phyloP scores from a whole-genome alignment of 2,888 invertebrate genomes.

The Acholoe squamosa region DNA sequence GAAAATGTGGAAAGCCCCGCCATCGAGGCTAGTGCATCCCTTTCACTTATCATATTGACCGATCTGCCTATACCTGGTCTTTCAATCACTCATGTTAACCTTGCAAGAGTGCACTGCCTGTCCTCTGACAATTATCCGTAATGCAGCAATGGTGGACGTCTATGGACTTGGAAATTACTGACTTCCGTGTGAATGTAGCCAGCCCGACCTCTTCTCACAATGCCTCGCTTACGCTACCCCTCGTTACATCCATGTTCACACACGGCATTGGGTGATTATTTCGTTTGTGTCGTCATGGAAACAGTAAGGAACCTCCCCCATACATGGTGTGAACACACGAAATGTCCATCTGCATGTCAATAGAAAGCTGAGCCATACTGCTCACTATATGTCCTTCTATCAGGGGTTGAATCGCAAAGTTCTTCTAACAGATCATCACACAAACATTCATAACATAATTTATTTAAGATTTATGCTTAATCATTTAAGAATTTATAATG shows the following conservation, averaged over 20 bases:
- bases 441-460: no score
- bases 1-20: no score
- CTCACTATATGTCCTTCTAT: neutral
- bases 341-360: no score
- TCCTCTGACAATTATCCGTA: slow-evolving; percentile 1
- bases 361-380: neutral
- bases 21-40: no score
- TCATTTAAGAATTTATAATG: no score
- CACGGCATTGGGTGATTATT: neutral
- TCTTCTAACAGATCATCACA: no score
- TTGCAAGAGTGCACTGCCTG: neutral
- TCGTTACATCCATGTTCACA: neutral
- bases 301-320: neutral
- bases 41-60: no score
- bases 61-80: no score
- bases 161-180: slow-evolving; percentile 5
- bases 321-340: neutral
- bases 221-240: neutral
- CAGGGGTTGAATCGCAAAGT: no score
- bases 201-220: neutral
- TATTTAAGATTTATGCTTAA: no score
- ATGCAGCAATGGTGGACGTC: neutral
- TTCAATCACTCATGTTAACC: neutral
- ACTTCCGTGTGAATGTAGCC: neutral
- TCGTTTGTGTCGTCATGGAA: slow-evolving; percentile 17